phyloP scores from a whole-genome alignment of 2,888 invertebrate genomes.

The Atherix ibis region DNA sequence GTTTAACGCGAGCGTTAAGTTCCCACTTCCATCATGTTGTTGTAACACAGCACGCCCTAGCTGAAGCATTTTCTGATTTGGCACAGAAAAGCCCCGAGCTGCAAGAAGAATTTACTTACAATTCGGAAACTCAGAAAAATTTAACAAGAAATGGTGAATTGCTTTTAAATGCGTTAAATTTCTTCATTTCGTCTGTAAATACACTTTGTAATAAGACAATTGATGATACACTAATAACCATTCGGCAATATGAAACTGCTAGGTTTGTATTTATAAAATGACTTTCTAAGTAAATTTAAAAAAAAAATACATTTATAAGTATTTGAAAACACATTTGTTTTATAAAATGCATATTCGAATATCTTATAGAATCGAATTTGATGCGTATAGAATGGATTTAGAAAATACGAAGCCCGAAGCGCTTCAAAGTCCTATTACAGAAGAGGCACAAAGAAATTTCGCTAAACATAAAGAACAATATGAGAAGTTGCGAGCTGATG shows the following conservation, averaged over 20 bases:
- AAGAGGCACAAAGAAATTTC: conserved; percentile 68
- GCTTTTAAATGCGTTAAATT: conserved; percentile 80
- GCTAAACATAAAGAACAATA: conserved; percentile 77
- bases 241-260: conserved; percentile 44
- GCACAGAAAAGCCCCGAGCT: conserved; percentile 93
- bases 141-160: conserved; percentile 88
- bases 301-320: not conserved
- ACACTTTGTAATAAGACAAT: conserved; percentile 96
- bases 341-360: too few relatives aligned
- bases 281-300: not conserved
- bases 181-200: conserved; percentile 90
- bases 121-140: conserved; percentile 89
- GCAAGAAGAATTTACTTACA: conserved; percentile 86
- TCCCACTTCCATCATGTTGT: conserved; percentile 80
- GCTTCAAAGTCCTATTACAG: conserved; percentile 42
- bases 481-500: conserved; percentile 84
- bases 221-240: conserved; percentile 70
- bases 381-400: conserved; percentile 91
- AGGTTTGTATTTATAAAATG: conserved; percentile 26
- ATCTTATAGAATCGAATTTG: conserved; percentile 72
- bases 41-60: conserved; percentile 72
- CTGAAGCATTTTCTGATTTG: conserved; percentile 86
- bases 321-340: too few relatives aligned
- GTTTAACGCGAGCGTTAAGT: conserved; percentile 70
- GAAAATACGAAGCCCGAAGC: conserved; percentile 55